phyloP scores from a whole-genome alignment of 2,797 vertebrate genomes.

The Ficedula albicollis region DNA sequence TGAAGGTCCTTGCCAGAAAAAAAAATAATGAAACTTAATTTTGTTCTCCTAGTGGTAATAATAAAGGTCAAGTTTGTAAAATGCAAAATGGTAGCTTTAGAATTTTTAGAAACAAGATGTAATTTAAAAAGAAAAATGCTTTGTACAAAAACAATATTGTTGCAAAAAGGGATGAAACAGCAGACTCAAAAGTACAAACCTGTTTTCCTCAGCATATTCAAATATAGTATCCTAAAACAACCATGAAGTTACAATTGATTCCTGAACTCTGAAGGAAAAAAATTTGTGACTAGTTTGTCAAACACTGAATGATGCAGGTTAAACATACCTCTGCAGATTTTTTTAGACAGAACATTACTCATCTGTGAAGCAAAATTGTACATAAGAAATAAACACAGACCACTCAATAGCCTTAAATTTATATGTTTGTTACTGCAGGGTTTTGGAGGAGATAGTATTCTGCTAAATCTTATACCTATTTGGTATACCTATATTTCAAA shows the following conservation, averaged over 20 bases:
- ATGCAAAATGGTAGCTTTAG: neutral
- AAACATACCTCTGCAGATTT: neutral
- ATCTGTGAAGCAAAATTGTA: neutral
- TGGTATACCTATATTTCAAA: neutral
- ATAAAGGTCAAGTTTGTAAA: neutral
- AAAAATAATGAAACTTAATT: neutral
- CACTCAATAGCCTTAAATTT: neutral
- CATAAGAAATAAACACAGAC: neutral
- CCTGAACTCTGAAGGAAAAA: neutral
- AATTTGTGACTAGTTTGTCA: neutral
- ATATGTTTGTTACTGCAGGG: neutral
- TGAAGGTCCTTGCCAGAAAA: neutral
- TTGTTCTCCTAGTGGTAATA: neutral
- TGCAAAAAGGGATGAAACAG: neutral
- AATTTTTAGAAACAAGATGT: neutral
- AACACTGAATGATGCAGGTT: neutral
- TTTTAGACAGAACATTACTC: neutral
- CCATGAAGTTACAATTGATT: neutral
- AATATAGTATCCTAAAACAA: neutral
- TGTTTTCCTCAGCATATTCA: neutral
- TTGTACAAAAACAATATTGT: neutral
- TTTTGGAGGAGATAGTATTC: neutral
- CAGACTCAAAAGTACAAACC: neutral
- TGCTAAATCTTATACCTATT: neutral
- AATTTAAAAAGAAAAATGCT: neutral